Evolutionary conservation across 2,113 vertebrate genomes (phyloP).

Genomic region (Dromiciops gliroides): DNA sequence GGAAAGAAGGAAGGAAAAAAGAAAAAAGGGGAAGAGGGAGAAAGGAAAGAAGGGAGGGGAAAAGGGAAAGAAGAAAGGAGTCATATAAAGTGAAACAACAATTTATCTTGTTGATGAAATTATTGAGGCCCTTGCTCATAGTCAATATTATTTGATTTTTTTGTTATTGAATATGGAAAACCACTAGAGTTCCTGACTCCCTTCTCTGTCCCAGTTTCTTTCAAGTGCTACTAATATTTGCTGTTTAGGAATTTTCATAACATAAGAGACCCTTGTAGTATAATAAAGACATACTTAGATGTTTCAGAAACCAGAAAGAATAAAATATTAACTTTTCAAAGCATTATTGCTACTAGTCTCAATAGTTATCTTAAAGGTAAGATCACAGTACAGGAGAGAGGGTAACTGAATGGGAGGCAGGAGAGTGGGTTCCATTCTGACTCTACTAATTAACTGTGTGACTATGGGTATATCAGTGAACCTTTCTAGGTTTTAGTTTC

Average conservation of each 20-base stretch:
- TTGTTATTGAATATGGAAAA: neutral
- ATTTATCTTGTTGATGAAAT: neutral
- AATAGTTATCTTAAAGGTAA: neutral
- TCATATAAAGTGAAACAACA: neutral
- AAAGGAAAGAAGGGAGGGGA: neutral
- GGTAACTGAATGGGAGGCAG: neutral
- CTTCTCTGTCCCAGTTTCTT: neutral
- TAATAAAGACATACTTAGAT: neutral
- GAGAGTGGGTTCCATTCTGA: neutral
- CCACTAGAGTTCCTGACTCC: neutral
- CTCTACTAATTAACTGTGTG: neutral
- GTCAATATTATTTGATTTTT: neutral
- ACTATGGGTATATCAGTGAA: conserved; percentile 13
- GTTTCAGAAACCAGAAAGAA: conserved; percentile 14
- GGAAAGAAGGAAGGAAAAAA: neutral
- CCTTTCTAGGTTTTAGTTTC: conserved; percentile 4
- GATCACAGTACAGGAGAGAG: neutral
- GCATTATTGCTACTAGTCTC: neutral
- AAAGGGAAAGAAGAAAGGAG: neutral
- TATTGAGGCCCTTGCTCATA: neutral
- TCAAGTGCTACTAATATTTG: neutral
- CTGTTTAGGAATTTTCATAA: neutral
- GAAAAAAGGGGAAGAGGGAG: neutral
- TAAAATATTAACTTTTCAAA: neutral
- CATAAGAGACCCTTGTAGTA: neutral